Percentiles rank a stretch among this genome's conserved stretches.
These are phyloP conservation scores for Tricholauxania praeusta DNA, from an alignment of 2,888 invertebrate species.

Conservation along the genomic window DNA sequence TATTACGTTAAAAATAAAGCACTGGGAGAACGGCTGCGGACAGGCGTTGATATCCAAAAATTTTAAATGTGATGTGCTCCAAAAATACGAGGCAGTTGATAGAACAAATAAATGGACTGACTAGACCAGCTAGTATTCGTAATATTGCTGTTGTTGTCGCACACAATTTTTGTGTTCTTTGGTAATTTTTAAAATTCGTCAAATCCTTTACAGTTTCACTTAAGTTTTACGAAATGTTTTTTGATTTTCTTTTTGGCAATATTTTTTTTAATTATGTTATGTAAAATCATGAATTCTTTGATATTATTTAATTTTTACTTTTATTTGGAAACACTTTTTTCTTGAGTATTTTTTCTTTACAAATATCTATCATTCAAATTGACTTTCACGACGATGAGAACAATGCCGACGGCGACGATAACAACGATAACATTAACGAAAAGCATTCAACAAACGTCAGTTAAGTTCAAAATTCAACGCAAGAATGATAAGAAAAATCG, in stretches of 20 bases:
- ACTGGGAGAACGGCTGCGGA: neutral
- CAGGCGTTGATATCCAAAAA: too few relatives aligned
- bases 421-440: neutral
- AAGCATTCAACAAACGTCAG: neutral
- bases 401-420: neutral
- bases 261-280: too few relatives aligned
- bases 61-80: neutral
- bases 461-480: conserved; percentile 34
- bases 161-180: neutral
- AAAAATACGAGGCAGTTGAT: conserved; percentile 5
- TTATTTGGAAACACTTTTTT: too few relatives aligned
- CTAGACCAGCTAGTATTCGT: conserved; percentile 28
- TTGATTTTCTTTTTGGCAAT: too few relatives aligned
- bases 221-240: too few relatives aligned
- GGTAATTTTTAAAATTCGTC: neutral
- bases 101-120: neutral
- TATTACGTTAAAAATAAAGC: conserved; percentile 15
- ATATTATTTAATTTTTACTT: too few relatives aligned
- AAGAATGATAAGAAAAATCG: conserved; percentile 28
- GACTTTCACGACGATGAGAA: neutral
- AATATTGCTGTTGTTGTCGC: conserved; percentile 8
- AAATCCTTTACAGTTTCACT: neutral
- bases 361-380: too few relatives aligned
- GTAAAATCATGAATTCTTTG: too few relatives aligned
- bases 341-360: too few relatives aligned